These are phyloP conservation scores for Paguma larvata DNA, from an alignment of 2,797 vertebrate species.

Conservation along the genomic window DNA sequence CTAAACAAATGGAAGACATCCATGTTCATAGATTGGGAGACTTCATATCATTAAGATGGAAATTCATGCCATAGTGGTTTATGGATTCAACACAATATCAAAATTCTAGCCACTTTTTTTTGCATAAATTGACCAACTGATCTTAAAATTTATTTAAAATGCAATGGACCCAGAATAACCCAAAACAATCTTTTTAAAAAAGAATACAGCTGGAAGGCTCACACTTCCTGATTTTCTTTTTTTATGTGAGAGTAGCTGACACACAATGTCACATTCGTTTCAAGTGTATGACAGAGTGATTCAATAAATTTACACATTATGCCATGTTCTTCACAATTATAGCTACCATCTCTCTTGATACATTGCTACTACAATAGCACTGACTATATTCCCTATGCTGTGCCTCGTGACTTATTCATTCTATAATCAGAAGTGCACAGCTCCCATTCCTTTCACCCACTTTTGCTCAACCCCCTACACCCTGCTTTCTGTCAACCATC, in stretches of 20 bases:
- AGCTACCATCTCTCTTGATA: background rate
- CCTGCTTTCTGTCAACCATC: background rate
- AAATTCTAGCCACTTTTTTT: background rate
- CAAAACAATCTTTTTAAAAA: background rate
- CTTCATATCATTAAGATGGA: background rate
- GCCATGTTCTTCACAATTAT: background rate
- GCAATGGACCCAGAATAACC: background rate
- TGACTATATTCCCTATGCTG: background rate
- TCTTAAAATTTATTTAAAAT: slow-evolving; percentile 1
- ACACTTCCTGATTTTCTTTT: background rate
- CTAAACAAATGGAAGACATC: background rate
- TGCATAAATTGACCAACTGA: background rate
- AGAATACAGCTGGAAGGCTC: background rate
- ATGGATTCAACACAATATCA: background rate
- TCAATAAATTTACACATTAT: background rate
- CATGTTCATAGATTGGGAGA: background rate
- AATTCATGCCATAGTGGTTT: background rate
- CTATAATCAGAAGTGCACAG: background rate
- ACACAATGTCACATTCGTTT: background rate
- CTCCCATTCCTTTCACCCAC: background rate
- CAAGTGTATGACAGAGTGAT: background rate
- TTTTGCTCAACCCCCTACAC: background rate
- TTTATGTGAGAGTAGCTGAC: background rate
- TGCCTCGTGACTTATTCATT: background rate
- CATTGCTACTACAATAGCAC: background rate